A percentile compares a stretch with the other conserved stretches of the same genome.
These are phyloP conservation scores for Anthoscopus minutus DNA, from an alignment of 2,113 vertebrate genomes.

Conservation along the genomic window DNA sequence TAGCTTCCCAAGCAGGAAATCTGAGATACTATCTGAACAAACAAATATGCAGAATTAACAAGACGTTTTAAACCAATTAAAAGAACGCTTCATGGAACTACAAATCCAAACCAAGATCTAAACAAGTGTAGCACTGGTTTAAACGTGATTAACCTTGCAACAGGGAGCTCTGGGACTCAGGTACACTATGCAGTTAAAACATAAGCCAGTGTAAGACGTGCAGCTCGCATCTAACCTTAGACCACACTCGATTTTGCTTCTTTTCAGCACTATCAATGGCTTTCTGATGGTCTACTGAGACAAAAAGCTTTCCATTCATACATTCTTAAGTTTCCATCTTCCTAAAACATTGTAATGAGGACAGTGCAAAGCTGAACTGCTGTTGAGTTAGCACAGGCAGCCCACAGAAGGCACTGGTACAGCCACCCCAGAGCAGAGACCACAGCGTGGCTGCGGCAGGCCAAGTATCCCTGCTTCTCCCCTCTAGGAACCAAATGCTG, in stretches of 20 bases:
- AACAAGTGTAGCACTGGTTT: neutral
- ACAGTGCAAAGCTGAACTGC: neutral
- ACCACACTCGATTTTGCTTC: neutral
- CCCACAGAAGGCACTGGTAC: neutral
- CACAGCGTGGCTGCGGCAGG: fast-evolving
- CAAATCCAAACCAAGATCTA: neutral
- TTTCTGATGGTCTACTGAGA: neutral
- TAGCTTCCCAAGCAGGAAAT: conserved; percentile 34
- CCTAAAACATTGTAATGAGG: neutral
- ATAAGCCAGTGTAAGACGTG: neutral
- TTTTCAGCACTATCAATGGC: neutral
- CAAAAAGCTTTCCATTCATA: neutral
- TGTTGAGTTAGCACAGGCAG: neutral
- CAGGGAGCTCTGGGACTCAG: neutral
- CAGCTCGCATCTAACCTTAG: neutral
- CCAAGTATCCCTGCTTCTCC: neutral
- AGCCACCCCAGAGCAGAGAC: neutral
- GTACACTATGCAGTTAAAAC: neutral
- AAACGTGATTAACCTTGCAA: neutral
- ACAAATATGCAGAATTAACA: conserved; percentile 22
- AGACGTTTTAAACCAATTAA: conserved; percentile 16
- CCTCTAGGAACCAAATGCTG: neutral
- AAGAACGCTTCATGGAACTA: neutral
- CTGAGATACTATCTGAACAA: conserved; percentile 32
- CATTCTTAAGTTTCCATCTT: neutral